A percentile compares a stretch with the other conserved stretches of the same genome.
Evolutionary conservation across 2,113 vertebrate species (phyloP).

Genomic region (Tetrao urogallus): DNA sequence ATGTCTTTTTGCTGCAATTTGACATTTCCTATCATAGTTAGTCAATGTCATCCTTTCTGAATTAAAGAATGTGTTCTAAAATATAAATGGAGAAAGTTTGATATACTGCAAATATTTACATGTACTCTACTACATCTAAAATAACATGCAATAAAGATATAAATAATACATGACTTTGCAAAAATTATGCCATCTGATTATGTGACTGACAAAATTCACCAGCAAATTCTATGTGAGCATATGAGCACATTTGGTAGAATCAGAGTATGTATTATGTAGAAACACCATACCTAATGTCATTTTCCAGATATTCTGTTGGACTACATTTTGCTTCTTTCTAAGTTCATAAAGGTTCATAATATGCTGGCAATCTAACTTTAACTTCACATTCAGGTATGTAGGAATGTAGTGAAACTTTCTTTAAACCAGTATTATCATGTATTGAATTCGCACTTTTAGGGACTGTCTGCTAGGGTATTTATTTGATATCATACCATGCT

Average conservation of each 20-base stretch:
- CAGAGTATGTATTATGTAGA: neutral
- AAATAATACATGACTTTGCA: neutral
- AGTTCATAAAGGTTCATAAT: neutral
- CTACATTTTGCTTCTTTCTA: neutral
- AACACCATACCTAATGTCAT: neutral
- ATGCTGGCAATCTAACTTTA: neutral
- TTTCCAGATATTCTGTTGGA: neutral
- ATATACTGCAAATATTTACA: neutral
- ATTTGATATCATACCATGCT: neutral
- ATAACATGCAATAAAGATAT: neutral
- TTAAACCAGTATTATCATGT: neutral
- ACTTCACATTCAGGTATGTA: neutral
- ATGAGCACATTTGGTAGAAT: neutral
- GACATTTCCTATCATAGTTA: neutral
- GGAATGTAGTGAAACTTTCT: neutral
- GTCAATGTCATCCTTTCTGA: neutral
- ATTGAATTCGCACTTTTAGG: neutral
- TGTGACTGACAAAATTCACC: neutral
- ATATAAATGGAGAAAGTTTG: neutral
- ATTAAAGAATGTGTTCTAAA: neutral
- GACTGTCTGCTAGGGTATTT: neutral
- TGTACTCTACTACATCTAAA: neutral
- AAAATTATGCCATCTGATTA: neutral
- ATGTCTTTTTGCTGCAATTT: neutral
- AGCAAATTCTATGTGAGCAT: neutral